These are phyloP conservation scores for Andrena cerasifolii DNA, from an alignment of 1,140 invertebrate genomes.

Conservation along the genomic window DNA sequence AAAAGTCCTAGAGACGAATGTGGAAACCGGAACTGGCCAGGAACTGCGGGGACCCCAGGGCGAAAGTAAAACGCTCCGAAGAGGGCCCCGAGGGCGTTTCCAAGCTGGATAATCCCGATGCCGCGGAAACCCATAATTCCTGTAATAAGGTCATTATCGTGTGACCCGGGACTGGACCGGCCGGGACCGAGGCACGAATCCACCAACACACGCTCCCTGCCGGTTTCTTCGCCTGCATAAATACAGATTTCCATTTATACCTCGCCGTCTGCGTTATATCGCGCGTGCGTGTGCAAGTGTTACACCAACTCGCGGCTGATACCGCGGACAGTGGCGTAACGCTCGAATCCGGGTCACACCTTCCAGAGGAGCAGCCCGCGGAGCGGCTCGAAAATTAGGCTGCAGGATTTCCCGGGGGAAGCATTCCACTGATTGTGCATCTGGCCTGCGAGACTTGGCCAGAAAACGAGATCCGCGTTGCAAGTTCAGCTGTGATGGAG, in stretches of 20 bases:
- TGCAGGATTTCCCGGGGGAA: not conserved
- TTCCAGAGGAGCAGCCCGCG: not conserved
- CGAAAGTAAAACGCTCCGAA: conserved; percentile 34
- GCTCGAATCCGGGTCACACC: conserved; percentile 32
- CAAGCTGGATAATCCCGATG: conserved; percentile 45
- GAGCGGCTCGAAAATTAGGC: not conserved
- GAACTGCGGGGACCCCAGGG: not conserved
- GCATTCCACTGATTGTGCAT: too few relatives aligned
- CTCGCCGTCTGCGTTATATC: not conserved
- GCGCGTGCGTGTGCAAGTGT: not conserved
- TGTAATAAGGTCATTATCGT: conserved; percentile 69
- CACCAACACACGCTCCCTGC: not conserved
- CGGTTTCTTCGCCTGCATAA: conserved; percentile 36
- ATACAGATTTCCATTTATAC: conserved; percentile 56
- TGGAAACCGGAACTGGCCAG: conserved; percentile 37
- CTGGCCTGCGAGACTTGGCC: too few relatives aligned
- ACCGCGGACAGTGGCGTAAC: conserved; percentile 44
- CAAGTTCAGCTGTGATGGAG: too few relatives aligned
- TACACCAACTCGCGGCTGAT: conserved; percentile 30
- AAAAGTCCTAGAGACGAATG: not conserved
- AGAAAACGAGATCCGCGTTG: too few relatives aligned
- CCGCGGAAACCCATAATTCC: conserved; percentile 60
- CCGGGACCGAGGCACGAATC: too few relatives aligned
- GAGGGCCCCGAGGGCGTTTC: conserved; percentile 27
- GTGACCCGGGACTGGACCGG: conserved; percentile 53